A percentile compares a stretch with the other conserved stretches of the same genome.
phyloP scores from a whole-genome alignment of 1,140 invertebrate species.

The Bactericera cockerelli region DNA sequence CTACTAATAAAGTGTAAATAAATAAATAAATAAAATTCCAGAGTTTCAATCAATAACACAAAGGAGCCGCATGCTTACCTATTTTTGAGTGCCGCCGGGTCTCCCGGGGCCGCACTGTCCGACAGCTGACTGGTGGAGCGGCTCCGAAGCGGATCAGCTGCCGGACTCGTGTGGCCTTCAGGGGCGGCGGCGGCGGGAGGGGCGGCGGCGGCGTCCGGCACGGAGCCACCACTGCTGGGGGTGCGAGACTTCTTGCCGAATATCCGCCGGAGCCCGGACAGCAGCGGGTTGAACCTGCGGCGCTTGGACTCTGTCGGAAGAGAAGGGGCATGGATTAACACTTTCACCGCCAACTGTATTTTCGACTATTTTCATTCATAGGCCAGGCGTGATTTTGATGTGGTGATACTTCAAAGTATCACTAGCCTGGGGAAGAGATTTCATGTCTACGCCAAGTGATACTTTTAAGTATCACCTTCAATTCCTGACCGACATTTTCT shows the following conservation, averaged over 20 bases:
- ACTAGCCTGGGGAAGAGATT: too few species aligned
- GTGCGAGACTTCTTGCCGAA: conserved; percentile 40
- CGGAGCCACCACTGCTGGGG: conserved; percentile 21
- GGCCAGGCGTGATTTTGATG: too few species aligned
- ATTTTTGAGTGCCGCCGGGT: neutral
- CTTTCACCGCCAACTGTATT: too few species aligned
- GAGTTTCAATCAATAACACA: too few species aligned
- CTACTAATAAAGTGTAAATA: too few species aligned
- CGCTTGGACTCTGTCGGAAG: conserved; percentile 46
- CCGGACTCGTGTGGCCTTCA: conserved; percentile 1
- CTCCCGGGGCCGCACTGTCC: conserved; percentile 14
- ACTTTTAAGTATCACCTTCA: too few species aligned
- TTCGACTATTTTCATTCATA: too few species aligned
- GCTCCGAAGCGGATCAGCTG: conserved; percentile 14
- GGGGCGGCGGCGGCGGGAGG: conserved; percentile 10
- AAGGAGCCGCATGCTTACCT: too few species aligned
- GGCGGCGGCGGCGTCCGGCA: conserved; percentile 30
- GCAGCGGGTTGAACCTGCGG: conserved; percentile 42
- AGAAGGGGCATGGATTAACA: conserved; percentile 11
- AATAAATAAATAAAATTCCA: too few species aligned
- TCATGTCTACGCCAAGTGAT: too few species aligned
- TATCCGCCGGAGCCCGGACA: conserved; percentile 46
- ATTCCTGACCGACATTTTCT: too few species aligned
- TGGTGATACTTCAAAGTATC: too few species aligned
- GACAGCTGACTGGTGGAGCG: conserved; percentile 17